Percentiles rank a stretch among this genome's conserved stretches.
These are phyloP conservation scores for Conus canariensis DNA, from an alignment of 2,888 invertebrate genomes.

Conservation along the genomic window DNA sequence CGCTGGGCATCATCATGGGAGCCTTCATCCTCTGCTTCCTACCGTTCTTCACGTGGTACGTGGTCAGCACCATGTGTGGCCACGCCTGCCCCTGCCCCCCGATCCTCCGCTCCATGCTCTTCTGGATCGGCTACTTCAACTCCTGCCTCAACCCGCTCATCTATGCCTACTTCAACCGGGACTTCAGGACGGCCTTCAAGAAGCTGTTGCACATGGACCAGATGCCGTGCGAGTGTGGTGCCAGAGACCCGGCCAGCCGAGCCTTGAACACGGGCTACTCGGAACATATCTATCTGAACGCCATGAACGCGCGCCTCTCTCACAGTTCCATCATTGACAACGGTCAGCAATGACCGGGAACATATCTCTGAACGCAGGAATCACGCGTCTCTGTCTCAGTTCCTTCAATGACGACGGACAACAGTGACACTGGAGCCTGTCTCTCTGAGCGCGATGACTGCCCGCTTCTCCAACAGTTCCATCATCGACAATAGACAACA, in stretches of 20 bases:
- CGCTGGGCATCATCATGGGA: constrained; percentile 98
- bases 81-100: constrained; percentile 89
- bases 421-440: neutral
- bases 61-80: constrained; percentile 89
- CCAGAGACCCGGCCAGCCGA: neutral
- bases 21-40: constrained; percentile 98
- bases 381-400: too few species aligned
- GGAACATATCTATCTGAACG: neutral
- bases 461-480: too few species aligned
- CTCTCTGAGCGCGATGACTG: too few species aligned
- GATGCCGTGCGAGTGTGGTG: constrained; percentile 45
- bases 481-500: too few species aligned
- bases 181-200: constrained; percentile 98
- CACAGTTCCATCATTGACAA: neutral
- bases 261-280: neutral
- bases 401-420: neutral
- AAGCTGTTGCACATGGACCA: constrained; percentile 64
- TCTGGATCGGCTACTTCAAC: constrained; percentile 99
- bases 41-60: constrained; percentile 97
- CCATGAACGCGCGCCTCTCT: neutral
- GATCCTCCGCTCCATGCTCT: constrained; percentile 91
- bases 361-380: too few species aligned
- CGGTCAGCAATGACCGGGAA: neutral
- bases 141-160: constrained; percentile 98
- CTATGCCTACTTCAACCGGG: constrained; percentile 96